Conservation (phyloP, 2,113 vertebrate species). For the Echinops telfairi region DNA sequence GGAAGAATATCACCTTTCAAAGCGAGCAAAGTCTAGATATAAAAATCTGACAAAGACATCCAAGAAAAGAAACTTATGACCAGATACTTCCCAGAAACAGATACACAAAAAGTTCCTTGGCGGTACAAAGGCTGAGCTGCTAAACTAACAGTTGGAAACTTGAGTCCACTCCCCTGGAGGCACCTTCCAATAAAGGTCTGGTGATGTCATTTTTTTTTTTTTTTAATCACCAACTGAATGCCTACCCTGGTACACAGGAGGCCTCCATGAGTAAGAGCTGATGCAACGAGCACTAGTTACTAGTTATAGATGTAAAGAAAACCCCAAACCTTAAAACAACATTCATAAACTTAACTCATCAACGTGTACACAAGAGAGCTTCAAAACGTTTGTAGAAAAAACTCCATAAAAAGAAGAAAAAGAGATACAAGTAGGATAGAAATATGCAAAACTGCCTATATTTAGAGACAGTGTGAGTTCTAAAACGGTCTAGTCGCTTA, state of each 20-base stretch:
- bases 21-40: background rate
- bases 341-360: background rate
- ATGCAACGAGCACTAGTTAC: background rate
- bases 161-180: background rate
- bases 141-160: background rate
- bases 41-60: background rate
- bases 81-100: background rate
- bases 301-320: background rate
- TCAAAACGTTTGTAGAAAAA: no score
- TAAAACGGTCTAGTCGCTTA: background rate
- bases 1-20: background rate
- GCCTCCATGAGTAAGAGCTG: background rate
- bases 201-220: background rate
- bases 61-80: background rate
- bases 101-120: background rate
- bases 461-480: constrained; percentile 27
- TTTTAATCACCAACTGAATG: background rate
- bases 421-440: background rate
- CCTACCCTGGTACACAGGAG: background rate
- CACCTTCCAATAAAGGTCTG: background rate
- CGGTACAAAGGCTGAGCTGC: background rate
- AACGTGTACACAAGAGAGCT: background rate
- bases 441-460: background rate
- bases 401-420: background rate
- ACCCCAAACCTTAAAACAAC: background rate